Conservation (phyloP, 2,797 vertebrate genomes). For the Fratercula arctica region DNA sequence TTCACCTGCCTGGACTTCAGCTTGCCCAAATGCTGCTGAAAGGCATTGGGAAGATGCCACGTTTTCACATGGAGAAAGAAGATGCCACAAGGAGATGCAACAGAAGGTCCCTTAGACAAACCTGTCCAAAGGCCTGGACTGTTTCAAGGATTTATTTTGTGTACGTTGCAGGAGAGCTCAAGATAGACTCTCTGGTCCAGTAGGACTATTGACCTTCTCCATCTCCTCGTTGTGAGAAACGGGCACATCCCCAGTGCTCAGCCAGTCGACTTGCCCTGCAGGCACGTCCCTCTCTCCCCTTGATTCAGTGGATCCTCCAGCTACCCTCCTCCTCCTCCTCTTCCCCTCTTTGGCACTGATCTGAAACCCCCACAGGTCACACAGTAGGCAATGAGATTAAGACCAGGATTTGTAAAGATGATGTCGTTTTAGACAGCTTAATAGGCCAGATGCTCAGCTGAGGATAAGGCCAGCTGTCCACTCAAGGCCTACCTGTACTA, state of each 20-base stretch:
- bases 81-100: neutral
- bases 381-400: slow-evolving; percentile 56
- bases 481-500: slow-evolving; percentile 25
- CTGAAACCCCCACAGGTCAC: slow-evolving; percentile 27
- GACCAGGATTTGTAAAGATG: slow-evolving; percentile 49
- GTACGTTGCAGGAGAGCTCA: neutral
- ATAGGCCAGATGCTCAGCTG: slow-evolving; percentile 53
- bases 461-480: slow-evolving; percentile 54
- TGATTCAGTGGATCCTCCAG: neutral
- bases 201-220: neutral
- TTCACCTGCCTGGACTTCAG: neutral
- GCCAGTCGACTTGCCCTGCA: neutral
- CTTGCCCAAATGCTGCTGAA: neutral
- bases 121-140: neutral
- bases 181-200: neutral
- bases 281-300: neutral
- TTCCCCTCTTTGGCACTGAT: neutral
- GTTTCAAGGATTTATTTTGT: neutral
- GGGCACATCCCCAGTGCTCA: neutral
- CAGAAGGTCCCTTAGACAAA: neutral
- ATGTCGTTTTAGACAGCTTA: slow-evolving; percentile 56
- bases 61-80: neutral
- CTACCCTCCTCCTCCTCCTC: neutral
- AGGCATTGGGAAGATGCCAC: neutral
- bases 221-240: rapidly evolving